Conservation (phyloP, 2,113 vertebrate genomes). For the Hippocampus guttulatus region DNA sequence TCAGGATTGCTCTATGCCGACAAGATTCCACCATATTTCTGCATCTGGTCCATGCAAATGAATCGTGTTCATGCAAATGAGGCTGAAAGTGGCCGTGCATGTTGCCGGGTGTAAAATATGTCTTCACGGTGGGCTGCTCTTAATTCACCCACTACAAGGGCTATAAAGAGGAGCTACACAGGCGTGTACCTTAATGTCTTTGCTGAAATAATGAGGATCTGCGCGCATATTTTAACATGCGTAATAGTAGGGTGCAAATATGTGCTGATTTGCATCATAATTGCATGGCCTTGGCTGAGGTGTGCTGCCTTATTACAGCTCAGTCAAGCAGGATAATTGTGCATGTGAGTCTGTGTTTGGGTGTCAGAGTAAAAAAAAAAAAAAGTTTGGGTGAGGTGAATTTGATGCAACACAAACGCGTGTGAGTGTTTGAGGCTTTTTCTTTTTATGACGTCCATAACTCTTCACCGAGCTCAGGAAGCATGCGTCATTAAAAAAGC, state of each 20-base stretch:
- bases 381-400: neutral
- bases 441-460: slow-evolving; percentile 60
- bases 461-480: slow-evolving; percentile 51
- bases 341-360: neutral
- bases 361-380: neutral
- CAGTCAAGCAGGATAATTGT: neutral
- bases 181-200: slow-evolving; percentile 6
- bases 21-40: neutral
- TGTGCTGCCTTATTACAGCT: slow-evolving; percentile 3
- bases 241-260: slow-evolving; percentile 6
- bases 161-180: neutral
- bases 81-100: neutral
- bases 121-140: neutral
- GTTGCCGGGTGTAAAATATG: slow-evolving; percentile 1
- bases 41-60: neutral
- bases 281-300: neutral
- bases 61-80: neutral
- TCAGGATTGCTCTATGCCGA: neutral
- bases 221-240: slow-evolving; percentile 1
- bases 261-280: slow-evolving; percentile 7
- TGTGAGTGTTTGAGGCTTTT: slow-evolving; percentile 2
- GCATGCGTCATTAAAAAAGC: slow-evolving; percentile 34
- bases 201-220: slow-evolving; percentile 7
- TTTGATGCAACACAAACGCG: slow-evolving; percentile 1
- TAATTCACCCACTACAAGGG: slow-evolving; percentile 3